These are phyloP conservation scores for Laterallus jamaicensis DNA, from an alignment of 2,113 vertebrate genomes.

Conservation along the genomic window DNA sequence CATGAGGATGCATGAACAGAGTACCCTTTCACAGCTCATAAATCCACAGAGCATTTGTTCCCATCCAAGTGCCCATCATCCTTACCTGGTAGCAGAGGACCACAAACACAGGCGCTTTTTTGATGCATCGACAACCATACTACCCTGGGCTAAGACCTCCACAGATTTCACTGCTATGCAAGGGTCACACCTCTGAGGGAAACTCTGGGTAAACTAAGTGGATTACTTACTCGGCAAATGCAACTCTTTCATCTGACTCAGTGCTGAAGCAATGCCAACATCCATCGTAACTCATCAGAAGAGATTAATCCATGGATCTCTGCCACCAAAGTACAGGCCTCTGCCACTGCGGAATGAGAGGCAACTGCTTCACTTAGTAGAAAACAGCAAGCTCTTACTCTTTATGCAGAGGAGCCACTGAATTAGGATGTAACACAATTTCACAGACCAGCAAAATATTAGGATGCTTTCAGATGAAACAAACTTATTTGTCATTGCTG, in stretches of 20 bases:
- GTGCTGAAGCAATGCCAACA: background rate
- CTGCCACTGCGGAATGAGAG: background rate
- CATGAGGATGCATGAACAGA: background rate
- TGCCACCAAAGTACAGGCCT: slow-evolving; percentile 6
- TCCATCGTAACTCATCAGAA: background rate
- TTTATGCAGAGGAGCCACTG: slow-evolving; percentile 16
- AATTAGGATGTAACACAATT: slow-evolving; percentile 41
- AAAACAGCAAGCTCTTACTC: slow-evolving; percentile 18
- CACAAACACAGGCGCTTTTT: background rate
- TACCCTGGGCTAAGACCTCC: background rate
- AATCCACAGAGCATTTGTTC: background rate
- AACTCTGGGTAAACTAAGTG: background rate
- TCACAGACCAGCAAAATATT: slow-evolving; percentile 23
- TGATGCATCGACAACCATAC: background rate
- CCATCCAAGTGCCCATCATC: background rate
- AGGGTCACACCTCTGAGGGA: background rate
- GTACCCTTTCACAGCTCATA: background rate
- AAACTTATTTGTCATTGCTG: slow-evolving; percentile 36
- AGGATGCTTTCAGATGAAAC: slow-evolving; percentile 42
- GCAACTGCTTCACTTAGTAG: background rate
- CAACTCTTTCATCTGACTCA: background rate
- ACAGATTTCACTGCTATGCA: background rate
- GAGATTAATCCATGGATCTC: slow-evolving; percentile 6
- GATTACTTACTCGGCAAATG: background rate
- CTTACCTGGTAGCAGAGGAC: background rate